A percentile compares a stretch with the other conserved stretches of the same genome.
These are phyloP conservation scores for Muntiacus muntjak DNA, from an alignment of 2,113 vertebrate genomes.

Conservation along the genomic window DNA sequence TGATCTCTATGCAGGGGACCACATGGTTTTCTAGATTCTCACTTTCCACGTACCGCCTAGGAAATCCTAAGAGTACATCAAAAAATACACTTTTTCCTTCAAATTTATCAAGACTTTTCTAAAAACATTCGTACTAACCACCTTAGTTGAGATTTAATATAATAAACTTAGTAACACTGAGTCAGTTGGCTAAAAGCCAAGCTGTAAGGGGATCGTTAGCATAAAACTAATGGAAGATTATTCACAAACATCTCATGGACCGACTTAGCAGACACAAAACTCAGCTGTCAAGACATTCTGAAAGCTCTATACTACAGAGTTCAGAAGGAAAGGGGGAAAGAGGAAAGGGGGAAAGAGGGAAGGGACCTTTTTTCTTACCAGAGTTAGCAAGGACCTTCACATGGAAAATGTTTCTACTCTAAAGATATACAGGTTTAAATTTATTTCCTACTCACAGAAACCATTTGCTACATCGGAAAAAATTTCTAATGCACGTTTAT, in stretches of 20 bases:
- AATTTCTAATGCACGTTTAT: conserved; percentile 69
- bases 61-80: background rate
- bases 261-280: conserved; percentile 23
- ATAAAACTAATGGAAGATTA: conserved; percentile 62
- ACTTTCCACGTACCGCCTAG: background rate
- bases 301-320: background rate
- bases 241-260: conserved; percentile 49
- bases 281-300: background rate
- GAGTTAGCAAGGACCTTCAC: conserved; percentile 8
- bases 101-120: conserved; percentile 31
- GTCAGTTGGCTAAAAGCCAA: background rate
- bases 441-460: conserved; percentile 76
- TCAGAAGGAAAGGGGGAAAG: background rate
- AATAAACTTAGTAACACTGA: background rate
- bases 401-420: conserved; percentile 46
- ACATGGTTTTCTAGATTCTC: conserved; percentile 1
- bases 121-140: conserved; percentile 11
- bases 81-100: background rate
- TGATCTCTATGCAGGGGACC: background rate
- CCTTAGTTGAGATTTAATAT: background rate
- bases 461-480: conserved; percentile 76
- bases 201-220: conserved; percentile 31
- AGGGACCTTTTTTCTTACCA: background rate
- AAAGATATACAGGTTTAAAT: conserved; percentile 76
- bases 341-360: background rate